Evolutionary conservation across 2,113 vertebrate genomes (phyloP).

Genomic region (Nesoenas mayeri): DNA sequence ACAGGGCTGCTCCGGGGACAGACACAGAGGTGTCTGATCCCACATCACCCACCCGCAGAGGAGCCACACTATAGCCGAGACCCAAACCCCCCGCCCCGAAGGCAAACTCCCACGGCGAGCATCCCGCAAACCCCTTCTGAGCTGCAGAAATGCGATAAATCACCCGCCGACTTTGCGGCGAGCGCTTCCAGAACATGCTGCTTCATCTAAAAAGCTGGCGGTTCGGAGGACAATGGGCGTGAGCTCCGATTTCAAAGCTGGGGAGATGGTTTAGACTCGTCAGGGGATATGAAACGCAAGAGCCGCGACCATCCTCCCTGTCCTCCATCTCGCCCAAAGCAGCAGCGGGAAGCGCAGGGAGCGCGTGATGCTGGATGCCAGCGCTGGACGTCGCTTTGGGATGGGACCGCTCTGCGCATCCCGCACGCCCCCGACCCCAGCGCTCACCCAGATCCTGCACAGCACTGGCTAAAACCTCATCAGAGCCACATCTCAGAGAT

Average conservation of each 20-base stretch:
- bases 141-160: slow-evolving; percentile 14
- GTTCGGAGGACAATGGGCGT: background rate
- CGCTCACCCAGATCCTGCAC: background rate
- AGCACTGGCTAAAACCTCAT: background rate
- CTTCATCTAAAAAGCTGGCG: slow-evolving; percentile 11
- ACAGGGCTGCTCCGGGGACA: background rate
- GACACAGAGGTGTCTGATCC: background rate
- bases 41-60: background rate
- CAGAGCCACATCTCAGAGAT: background rate
- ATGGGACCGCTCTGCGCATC: background rate
- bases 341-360: background rate
- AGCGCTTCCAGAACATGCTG: slow-evolving; percentile 41
- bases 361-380: background rate
- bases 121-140: fast-evolving
- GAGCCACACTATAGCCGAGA: background rate
- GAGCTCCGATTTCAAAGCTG: slow-evolving; percentile 21
- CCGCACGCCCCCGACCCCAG: background rate
- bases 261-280: background rate
- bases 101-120: background rate
- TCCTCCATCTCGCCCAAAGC: background rate
- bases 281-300: background rate
- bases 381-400: background rate
- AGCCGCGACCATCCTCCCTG: background rate
- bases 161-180: background rate
- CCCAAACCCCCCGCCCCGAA: fast-evolving